Evolutionary conservation across 2,113 vertebrate genomes (phyloP).

Genomic region (Leiothrix lutea): DNA sequence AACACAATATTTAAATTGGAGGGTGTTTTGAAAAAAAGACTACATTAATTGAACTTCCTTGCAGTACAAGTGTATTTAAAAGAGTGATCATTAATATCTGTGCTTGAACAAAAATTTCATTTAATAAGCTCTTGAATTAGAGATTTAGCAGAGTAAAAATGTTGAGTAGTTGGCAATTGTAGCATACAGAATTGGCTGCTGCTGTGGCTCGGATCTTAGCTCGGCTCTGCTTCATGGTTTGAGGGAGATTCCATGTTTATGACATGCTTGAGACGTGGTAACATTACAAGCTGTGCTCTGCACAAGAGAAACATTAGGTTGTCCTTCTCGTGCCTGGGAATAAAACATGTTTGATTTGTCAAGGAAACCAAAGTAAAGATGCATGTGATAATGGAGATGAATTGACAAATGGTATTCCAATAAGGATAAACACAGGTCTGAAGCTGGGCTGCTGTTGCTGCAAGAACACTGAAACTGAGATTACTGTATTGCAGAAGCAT

Average conservation of each 20-base stretch:
- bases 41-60: neutral
- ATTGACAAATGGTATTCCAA: neutral
- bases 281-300: neutral
- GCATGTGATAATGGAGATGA: conserved; percentile 22
- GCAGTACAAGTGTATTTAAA: neutral
- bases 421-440: conserved; percentile 32
- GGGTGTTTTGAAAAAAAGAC: neutral
- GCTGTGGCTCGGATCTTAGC: neutral
- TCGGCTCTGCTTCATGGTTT: neutral
- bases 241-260: conserved; percentile 16
- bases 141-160: neutral
- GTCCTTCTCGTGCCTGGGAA: conserved; percentile 37
- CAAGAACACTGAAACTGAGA: neutral
- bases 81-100: neutral
- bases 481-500: neutral
- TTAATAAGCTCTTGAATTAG: neutral
- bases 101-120: neutral
- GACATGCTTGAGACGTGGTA: neutral
- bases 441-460: neutral
- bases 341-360: conserved; percentile 57
- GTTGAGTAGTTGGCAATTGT: neutral
- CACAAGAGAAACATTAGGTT: conserved; percentile 25
- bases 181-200: neutral
- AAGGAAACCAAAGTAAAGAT: conserved; percentile 40
- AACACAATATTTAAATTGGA: neutral